Conservation (phyloP, 37 sponge, comb jelly and placozoan species). For the Axinella damicornis region DNA sequence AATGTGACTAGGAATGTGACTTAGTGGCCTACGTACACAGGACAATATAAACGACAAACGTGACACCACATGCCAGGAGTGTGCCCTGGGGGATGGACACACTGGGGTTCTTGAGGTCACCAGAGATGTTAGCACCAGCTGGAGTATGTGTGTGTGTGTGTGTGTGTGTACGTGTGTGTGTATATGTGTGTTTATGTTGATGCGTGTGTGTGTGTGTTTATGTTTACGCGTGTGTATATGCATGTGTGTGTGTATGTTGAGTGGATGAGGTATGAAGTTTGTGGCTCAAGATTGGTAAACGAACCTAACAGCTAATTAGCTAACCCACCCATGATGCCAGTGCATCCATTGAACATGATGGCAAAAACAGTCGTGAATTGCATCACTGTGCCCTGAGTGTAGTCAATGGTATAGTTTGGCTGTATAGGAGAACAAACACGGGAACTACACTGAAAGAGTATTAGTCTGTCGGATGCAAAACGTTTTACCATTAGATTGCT, state of each 20-base stretch:
- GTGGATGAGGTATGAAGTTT: too few relatives aligned
- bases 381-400: constrained; percentile 36
- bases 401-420: constrained; percentile 72
- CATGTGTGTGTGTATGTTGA: too few relatives aligned
- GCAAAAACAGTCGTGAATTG: constrained; percentile 88
- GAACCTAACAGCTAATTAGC: too few relatives aligned
- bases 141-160: background rate
- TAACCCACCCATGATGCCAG: constrained; percentile 91
- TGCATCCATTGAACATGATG: constrained; percentile 97
- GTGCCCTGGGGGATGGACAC: constrained; percentile 95
- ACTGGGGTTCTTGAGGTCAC: constrained; percentile 97
- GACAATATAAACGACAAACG: constrained; percentile 86
- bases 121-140: constrained; percentile 99
- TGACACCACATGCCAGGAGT: constrained; percentile 85
- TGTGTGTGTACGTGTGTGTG: too few relatives aligned
- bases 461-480: background rate
- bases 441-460: background rate
- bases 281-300: too few relatives aligned
- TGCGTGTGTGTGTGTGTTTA: background rate
- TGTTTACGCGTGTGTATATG: too few relatives aligned
- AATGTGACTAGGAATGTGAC: background rate
- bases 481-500: constrained; percentile 46
- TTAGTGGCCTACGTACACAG: constrained; percentile 59
- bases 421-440: constrained; percentile 4
- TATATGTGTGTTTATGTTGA: too few relatives aligned